Evolutionary conservation across 1,140 invertebrate genomes (phyloP), one percentile per base, ranked within the genome.

Genomic region (Danaus melanippus): DNA sequence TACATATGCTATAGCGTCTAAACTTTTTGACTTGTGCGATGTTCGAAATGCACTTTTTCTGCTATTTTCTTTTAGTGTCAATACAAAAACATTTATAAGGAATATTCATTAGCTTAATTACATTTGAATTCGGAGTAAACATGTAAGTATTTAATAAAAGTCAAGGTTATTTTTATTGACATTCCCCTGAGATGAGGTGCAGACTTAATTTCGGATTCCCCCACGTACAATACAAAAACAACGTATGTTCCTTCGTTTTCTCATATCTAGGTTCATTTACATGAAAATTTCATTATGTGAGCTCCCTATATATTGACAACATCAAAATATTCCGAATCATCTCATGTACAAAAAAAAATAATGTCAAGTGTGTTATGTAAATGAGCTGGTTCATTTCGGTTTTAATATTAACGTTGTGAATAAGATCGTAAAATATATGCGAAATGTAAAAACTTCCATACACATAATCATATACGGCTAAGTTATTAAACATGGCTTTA

Each of bases 241-340:
- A 58, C 47, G 58, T 41, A 55, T 63, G 56, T 63, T 58, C 50
- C 55, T 56, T 67, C 59, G 57, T 43, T 60, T 63, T 64, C 58
- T 60, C 64, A 64, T 61, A 63, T 63, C 58, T 55, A 53, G 63
- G 56, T 50, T 53, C 58, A 70, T 70, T 70, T 67, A 61, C 68
- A 70, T 70, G 60, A 65, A 67, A 70, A 70, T 67, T 67, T 70
- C 65, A 67, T 70, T 70, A 70, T 64, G 32, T 56, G 52, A 54
- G 45, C 60, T 56, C 62, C 61, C 60, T 59, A 62, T 58, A 67
- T 70, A 67, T 70, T 67, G 68, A 71, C 65, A 69, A 62, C 59
- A 56, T 63, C 66, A 66, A 62, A 65, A 71, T 57, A 64, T 71
- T 67, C 51, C 50, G 46, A 53, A 65, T 59, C 56, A 65, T 64